A percentile compares a stretch with the other conserved stretches of the same genome.
Evolutionary conservation across 37 sponge, comb jelly and placozoan genomes (phyloP).

Genomic region (Tethya wilhelma): DNA sequence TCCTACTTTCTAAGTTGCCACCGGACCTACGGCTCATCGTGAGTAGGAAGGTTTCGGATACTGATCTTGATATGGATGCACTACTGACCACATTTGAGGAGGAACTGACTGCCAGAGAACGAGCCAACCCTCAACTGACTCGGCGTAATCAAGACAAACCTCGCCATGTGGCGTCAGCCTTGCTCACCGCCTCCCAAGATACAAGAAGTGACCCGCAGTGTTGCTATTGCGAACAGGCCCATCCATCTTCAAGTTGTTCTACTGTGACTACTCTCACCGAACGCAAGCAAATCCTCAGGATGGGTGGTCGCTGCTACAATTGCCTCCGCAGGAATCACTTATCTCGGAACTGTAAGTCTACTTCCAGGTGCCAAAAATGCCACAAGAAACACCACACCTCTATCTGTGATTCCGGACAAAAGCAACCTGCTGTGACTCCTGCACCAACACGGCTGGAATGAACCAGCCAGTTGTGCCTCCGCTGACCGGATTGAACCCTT

Average conservation of each 20-base stretch:
- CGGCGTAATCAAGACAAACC: not conserved
- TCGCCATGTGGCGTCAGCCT: constrained; percentile 6
- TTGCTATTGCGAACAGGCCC: constrained; percentile 37
- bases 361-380: constrained; percentile 6
- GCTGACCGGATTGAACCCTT: not conserved
- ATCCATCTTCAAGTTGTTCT: constrained; percentile 23
- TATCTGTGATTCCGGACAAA: constrained; percentile 30
- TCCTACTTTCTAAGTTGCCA: constrained; percentile 31
- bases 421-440: constrained; percentile 8
- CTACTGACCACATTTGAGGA: constrained; percentile 1
- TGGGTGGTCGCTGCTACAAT: constrained; percentile 34
- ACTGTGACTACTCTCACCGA: constrained; percentile 6
- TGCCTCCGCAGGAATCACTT: constrained; percentile 32
- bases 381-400: constrained; percentile 38
- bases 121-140: constrained; percentile 8
- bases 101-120: constrained; percentile 40
- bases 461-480: not conserved
- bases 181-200: constrained; percentile 18
- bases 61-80: constrained; percentile 7
- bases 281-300: constrained; percentile 45
- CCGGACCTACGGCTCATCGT: constrained; percentile 21
- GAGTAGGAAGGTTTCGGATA: constrained; percentile 10
- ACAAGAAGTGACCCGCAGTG: not conserved
- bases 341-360: constrained; percentile 16
- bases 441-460: not conserved